phyloP scores from a whole-genome alignment of 1,140 invertebrate genomes.

The Listronotus bonariensis region DNA sequence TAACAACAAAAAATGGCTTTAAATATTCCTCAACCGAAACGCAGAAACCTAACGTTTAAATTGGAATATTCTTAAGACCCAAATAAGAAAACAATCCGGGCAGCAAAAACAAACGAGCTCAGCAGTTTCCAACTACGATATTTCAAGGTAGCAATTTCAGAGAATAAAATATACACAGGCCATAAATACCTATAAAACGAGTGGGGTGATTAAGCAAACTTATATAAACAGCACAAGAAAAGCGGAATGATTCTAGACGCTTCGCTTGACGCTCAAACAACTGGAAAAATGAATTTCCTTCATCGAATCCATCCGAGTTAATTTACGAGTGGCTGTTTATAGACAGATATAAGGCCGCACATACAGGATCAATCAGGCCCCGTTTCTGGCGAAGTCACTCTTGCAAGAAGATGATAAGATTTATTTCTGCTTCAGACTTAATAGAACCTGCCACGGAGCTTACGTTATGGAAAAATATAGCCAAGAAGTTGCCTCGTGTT shows the following conservation, averaged over 20 bases:
- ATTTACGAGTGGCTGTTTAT: slow-evolving; percentile 57
- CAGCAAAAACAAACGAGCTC: slow-evolving; percentile 18
- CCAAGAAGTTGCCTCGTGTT: not conserved
- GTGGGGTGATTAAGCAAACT: slow-evolving; percentile 44
- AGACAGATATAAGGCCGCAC: slow-evolving; percentile 54
- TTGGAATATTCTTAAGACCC: slow-evolving; percentile 2
- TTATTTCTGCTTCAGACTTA: slow-evolving; percentile 40
- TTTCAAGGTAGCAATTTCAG: slow-evolving; percentile 15
- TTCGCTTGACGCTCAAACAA: slow-evolving; percentile 54
- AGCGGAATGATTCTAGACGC: slow-evolving; percentile 41
- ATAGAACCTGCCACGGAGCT: slow-evolving; percentile 19
- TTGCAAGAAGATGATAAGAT: slow-evolving; percentile 57
- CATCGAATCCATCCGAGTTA: slow-evolving; percentile 56
- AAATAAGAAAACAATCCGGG: not conserved
- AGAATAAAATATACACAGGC: slow-evolving; percentile 30
- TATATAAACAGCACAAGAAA: slow-evolving; percentile 42
- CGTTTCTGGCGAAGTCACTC: slow-evolving; percentile 49
- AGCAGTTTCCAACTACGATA: slow-evolving; percentile 20
- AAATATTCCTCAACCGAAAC: too few relatives aligned
- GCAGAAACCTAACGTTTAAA: not conserved
- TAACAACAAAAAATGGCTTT: too few relatives aligned
- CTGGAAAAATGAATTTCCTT: slow-evolving; percentile 58
- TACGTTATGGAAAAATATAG: slow-evolving; percentile 24
- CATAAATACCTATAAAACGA: slow-evolving; percentile 41
- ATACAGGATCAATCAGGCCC: slow-evolving; percentile 51